Base-by-base conservation (phyloP, 2,797 vertebrate genomes). In the Lepidocolaptes lacrymiger region DNA sequence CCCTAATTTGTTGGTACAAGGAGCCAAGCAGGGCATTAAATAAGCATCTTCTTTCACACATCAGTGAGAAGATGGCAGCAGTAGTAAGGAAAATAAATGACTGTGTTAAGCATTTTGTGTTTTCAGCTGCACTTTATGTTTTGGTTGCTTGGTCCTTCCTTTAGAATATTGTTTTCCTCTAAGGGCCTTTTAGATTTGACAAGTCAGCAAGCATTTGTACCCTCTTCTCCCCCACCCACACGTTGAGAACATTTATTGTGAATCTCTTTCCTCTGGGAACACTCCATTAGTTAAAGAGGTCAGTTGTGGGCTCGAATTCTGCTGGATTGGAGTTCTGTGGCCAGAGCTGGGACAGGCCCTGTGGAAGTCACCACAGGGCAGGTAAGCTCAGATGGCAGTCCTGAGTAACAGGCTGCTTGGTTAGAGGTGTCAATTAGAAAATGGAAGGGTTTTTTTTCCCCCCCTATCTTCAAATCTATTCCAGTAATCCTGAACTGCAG, bases 161-260 rank as follows among this genome's bases (percentile, higher is more conserved):
- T 58, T 24, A 19, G 6, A 20, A 30, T 14, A 14, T 43, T 13
- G 7, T 62, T 85, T 36, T 30, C 6, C 5, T 44, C 72, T 46
- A 46, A 62, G 54, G 24, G 41, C 52, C 71, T 62, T 68, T 12
- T 0, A 36, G 67, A 43, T 49, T 32, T 64, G 89, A 52, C 22
- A 32, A 49, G 9, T 62, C 36, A 44, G 52, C 2, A 7, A 73
- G 62, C 55, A 22, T 66, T 30, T 72, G 39, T 51, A 62, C 17
- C 32, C 9, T 32, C 18, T 52, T 79, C 61, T 56, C 21, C 39
- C 22, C 15, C 9, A 24, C 4, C 9, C 26, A 9, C 0, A 0
- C 2, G 9, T 46, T 51, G 36, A 49, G 61, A 59, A 41, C 54
- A 43, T 22, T 2, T 21, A 9, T 2, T 1, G 0, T 21, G 30